Evolutionary conservation across 2,113 vertebrate genomes (phyloP).

Genomic region (Atrichornis clamosus): DNA sequence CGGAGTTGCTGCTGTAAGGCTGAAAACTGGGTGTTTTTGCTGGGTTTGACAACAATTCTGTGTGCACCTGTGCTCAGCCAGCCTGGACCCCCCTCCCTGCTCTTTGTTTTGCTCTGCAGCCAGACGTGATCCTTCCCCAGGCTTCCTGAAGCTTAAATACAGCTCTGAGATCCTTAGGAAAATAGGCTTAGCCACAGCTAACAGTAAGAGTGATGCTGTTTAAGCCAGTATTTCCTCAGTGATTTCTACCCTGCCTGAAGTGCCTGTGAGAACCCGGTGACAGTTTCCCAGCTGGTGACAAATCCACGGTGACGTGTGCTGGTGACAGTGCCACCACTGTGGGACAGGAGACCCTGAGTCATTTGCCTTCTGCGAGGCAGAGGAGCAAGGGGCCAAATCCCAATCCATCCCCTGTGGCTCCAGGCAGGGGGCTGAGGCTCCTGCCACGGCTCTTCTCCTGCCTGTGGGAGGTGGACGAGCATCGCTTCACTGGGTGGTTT

Average conservation of each 20-base stretch:
- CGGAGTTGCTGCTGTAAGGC: not conserved
- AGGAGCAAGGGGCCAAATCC: accelerated
- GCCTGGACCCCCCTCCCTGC: not conserved
- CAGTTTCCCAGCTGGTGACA: not conserved
- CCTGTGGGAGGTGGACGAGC: not conserved
- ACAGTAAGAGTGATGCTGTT: not conserved
- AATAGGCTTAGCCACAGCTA: constrained; percentile 6
- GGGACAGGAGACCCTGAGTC: not conserved
- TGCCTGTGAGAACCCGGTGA: not conserved
- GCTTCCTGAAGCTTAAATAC: not conserved
- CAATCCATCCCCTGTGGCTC: not conserved
- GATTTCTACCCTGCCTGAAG: not conserved
- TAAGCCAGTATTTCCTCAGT: not conserved
- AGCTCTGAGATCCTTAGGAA: not conserved
- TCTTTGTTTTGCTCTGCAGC: not conserved
- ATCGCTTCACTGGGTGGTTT: not conserved
- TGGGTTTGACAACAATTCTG: not conserved
- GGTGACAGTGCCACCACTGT: not conserved
- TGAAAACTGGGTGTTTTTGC: not conserved
- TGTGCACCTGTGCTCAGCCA: not conserved
- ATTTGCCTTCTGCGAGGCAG: not conserved
- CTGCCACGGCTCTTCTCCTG: not conserved
- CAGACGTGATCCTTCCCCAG: not conserved
- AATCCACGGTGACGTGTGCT: not conserved
- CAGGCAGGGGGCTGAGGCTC: not conserved